phyloP scores from a whole-genome alignment of 2,888 invertebrate genomes.

The Aethes cnicana region DNA sequence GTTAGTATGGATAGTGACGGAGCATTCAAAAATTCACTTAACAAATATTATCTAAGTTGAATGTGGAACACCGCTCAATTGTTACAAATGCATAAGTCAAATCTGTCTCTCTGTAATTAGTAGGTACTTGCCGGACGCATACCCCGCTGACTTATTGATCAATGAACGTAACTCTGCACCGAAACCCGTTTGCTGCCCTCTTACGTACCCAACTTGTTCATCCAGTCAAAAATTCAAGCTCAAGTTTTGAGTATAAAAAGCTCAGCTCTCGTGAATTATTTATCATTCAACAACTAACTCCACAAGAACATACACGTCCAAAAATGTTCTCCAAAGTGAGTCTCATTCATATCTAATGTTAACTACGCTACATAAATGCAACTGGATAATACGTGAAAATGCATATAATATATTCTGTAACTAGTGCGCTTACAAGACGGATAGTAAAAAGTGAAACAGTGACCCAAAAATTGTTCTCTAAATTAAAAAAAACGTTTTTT shows the following conservation, averaged over 20 bases:
- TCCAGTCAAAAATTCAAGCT: conserved; percentile 29
- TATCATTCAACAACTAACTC: conserved; percentile 50
- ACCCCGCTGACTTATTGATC: too few relatives aligned
- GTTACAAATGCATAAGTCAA: too few relatives aligned
- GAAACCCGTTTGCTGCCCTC: conserved; percentile 28
- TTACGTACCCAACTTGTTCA: conserved; percentile 28
- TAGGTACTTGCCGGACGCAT: too few relatives aligned
- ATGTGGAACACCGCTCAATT: too few relatives aligned
- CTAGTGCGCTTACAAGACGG: background rate
- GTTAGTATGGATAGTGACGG: too few relatives aligned
- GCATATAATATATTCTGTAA: background rate
- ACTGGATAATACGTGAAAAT: conserved; percentile 4
- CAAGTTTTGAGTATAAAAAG: conserved; percentile 53
- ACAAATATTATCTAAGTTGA: too few relatives aligned
- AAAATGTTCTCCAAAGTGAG: conserved; percentile 58
- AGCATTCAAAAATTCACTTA: too few relatives aligned
- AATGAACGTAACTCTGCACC: conserved; percentile 22
- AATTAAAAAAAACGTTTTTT: background rate
- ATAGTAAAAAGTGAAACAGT: background rate
- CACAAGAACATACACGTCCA: conserved; percentile 40
- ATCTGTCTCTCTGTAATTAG: too few relatives aligned
- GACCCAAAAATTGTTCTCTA: background rate
- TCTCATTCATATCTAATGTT: conserved; percentile 7
- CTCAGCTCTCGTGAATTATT: conserved; percentile 36
- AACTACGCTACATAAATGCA: conserved; percentile 2